These are phyloP conservation scores for Sardina pilchardus DNA, from an alignment of 2,113 vertebrate genomes.

Conservation along the genomic window DNA sequence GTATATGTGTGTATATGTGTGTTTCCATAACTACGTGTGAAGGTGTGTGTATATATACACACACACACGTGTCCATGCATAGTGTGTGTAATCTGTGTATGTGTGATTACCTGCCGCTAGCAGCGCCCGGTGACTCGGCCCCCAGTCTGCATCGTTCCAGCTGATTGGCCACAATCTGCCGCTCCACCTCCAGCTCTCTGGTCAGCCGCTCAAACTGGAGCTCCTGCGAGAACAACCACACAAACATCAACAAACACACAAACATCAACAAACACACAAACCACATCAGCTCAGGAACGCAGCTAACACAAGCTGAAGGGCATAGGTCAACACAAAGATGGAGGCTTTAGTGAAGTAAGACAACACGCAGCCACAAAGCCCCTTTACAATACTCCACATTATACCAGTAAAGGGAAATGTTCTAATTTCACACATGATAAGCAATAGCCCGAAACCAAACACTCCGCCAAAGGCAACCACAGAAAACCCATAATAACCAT, in stretches of 20 bases:
- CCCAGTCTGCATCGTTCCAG: slow-evolving; percentile 98
- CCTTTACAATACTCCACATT: neutral
- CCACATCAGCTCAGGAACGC: slow-evolving; percentile 15
- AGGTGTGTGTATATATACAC: too few relatives aligned
- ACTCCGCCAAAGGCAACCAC: neutral
- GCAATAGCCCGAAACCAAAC: neutral
- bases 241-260: slow-evolving; percentile 37
- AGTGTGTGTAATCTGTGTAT: neutral
- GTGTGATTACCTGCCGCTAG: slow-evolving; percentile 93
- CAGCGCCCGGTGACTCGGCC: slow-evolving; percentile 93
- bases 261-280: slow-evolving; percentile 20
- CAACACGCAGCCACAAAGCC: neutral
- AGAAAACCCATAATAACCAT: neutral
- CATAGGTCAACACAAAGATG: too few relatives aligned
- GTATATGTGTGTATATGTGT: neutral
- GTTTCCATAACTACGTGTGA: neutral
- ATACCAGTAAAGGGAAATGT: neutral
- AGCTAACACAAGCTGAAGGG: too few relatives aligned
- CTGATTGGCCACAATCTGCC: slow-evolving; percentile 99
- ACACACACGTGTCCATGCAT: neutral
- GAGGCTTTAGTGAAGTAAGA: too few relatives aligned
- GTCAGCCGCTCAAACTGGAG: slow-evolving; percentile 99
- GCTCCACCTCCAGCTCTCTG: slow-evolving; percentile 98
- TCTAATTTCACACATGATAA: neutral
- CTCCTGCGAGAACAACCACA: slow-evolving; percentile 81